Percentiles rank a stretch among this genome's conserved stretches.
These are phyloP conservation scores for Sciurus niger DNA, from an alignment of 2,113 vertebrate genomes.

Conservation along the genomic window DNA sequence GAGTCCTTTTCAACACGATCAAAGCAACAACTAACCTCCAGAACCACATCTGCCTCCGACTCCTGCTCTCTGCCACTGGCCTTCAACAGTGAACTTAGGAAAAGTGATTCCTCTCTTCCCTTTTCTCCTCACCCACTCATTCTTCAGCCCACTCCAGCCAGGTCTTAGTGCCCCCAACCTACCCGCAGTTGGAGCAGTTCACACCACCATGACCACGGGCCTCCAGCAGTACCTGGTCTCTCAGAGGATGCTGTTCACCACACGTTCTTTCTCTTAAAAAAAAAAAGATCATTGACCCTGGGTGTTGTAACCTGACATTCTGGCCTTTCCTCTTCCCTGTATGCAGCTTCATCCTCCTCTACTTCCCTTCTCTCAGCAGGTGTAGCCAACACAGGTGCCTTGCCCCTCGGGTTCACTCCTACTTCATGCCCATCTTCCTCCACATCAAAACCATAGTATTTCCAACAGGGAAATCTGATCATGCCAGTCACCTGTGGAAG, in stretches of 20 bases:
- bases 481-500: not conserved
- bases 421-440: not conserved
- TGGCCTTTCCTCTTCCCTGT: not conserved
- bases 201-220: not conserved
- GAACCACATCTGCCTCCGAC: not conserved
- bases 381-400: not conserved
- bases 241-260: not conserved
- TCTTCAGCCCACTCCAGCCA: not conserved
- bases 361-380: fast-evolving
- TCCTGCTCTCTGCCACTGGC: not conserved
- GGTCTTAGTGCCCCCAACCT: too few relatives aligned
- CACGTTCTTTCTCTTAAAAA: not conserved
- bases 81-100: not conserved
- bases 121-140: not conserved
- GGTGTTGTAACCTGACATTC: not conserved
- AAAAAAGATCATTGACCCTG: too few relatives aligned
- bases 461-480: not conserved
- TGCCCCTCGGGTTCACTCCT: too few relatives aligned
- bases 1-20: not conserved
- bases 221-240: too few relatives aligned
- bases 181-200: not conserved
- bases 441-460: not conserved
- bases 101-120: not conserved
- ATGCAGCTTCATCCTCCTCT: not conserved
- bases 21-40: not conserved